Percentiles rank a stretch among this genome's conserved stretches.
Conservation (phyloP, 2,113 vertebrate species). For the Theristicus caerulescens region DNA sequence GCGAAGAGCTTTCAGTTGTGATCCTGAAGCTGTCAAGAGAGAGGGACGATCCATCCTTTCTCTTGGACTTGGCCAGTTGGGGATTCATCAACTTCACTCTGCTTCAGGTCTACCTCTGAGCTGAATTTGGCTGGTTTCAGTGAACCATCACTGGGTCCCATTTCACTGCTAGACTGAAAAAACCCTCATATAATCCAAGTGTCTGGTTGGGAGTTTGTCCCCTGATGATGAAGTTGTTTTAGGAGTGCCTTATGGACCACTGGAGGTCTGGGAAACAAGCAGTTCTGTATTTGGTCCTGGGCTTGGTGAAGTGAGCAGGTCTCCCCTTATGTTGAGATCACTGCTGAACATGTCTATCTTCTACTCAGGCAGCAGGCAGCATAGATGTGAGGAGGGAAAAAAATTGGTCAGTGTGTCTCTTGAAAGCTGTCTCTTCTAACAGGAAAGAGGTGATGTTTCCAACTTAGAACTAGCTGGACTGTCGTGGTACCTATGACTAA, state of each 20-base stretch:
- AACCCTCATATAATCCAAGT: accelerated
- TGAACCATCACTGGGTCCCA: background rate
- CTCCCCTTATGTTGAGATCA: accelerated
- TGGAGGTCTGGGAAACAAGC: accelerated
- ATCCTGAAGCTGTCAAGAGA: background rate
- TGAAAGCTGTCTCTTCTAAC: background rate
- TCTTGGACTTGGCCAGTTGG: background rate
- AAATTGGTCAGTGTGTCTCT: background rate
- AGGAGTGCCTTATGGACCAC: background rate
- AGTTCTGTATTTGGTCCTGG: background rate
- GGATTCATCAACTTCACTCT: background rate
- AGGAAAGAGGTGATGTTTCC: background rate
- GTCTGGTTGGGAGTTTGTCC: background rate
- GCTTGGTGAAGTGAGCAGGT: background rate
- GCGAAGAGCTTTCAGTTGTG: background rate
- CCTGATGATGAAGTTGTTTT: background rate
- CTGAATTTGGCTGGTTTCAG: background rate
- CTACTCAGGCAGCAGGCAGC: background rate
- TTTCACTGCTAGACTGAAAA: background rate
- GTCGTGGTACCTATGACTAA: accelerated
- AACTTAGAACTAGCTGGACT: background rate
- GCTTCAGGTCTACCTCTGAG: background rate
- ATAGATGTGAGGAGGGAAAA: background rate
- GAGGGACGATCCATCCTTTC: background rate
- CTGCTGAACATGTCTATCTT: background rate